Conservation (phyloP, 1,140 invertebrate species). For the Magallana angulata region DNA sequence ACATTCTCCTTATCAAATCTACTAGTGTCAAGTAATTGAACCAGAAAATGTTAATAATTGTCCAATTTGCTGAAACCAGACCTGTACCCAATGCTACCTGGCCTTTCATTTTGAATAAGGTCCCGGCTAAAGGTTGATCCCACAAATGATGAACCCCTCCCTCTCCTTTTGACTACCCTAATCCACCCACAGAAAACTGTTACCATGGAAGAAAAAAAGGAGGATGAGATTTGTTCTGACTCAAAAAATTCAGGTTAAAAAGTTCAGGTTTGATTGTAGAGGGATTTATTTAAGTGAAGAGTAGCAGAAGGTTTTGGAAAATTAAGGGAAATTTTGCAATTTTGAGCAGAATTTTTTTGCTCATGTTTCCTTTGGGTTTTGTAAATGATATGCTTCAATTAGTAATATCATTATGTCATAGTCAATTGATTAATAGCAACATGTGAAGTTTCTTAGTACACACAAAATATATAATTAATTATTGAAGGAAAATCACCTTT, state of each 20-base stretch:
- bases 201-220: neutral
- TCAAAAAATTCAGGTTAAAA: neutral
- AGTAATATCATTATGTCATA: too few species aligned
- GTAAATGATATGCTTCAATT: too few species aligned
- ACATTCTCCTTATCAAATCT: slow-evolving; percentile 11
- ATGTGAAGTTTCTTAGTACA: too few species aligned
- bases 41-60: slow-evolving; percentile 27
- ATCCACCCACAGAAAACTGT: neutral
- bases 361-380: too few species aligned
- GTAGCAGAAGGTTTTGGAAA: too few species aligned
- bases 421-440: too few species aligned
- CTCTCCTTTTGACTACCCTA: neutral
- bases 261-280: neutral
- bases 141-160: slow-evolving; percentile 12
- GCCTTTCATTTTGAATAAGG: neutral
- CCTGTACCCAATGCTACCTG: slow-evolving; percentile 15
- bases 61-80: slow-evolving; percentile 28
- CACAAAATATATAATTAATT: neutral
- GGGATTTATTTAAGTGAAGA: too few species aligned
- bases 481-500: slow-evolving; percentile 2
- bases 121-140: neutral
- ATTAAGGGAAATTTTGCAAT: too few species aligned
- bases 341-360: too few species aligned
- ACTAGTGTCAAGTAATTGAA: slow-evolving; percentile 35
- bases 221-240: neutral